phyloP scores from a whole-genome alignment of 2,113 vertebrate genomes.

The Chaetorhynchus papuensis region DNA sequence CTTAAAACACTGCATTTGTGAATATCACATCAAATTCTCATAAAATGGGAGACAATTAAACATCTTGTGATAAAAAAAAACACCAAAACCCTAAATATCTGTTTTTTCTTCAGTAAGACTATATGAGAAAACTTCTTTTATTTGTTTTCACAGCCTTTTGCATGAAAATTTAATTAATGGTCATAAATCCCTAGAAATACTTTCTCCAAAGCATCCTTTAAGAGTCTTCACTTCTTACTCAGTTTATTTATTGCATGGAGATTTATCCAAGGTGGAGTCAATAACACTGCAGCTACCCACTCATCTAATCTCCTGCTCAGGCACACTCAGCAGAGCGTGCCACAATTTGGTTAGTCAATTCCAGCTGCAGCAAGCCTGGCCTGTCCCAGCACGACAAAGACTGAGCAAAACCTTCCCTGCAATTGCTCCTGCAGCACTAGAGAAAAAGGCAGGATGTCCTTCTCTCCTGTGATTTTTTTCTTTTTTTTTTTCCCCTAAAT shows the following conservation, averaged over 20 bases:
- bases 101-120: neutral
- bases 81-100: neutral
- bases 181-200: neutral
- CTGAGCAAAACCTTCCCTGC: neutral
- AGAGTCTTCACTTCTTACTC: neutral
- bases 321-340: neutral
- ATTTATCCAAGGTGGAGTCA: constrained; percentile 23
- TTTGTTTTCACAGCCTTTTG: neutral
- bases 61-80: neutral
- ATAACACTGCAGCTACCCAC: constrained; percentile 5
- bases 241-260: neutral
- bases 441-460: neutral
- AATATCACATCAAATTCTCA: neutral
- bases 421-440: neutral
- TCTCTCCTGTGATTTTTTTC: neutral
- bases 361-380: neutral
- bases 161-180: neutral
- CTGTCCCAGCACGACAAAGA: fast-evolving
- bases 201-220: neutral
- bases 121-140: neutral
- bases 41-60: neutral
- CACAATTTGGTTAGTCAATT: neutral
- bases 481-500: fast-evolving
- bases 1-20: neutral
- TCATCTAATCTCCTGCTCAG: neutral